Conservation (phyloP, 1,140 invertebrate genomes). For the Formica exsecta region DNA sequence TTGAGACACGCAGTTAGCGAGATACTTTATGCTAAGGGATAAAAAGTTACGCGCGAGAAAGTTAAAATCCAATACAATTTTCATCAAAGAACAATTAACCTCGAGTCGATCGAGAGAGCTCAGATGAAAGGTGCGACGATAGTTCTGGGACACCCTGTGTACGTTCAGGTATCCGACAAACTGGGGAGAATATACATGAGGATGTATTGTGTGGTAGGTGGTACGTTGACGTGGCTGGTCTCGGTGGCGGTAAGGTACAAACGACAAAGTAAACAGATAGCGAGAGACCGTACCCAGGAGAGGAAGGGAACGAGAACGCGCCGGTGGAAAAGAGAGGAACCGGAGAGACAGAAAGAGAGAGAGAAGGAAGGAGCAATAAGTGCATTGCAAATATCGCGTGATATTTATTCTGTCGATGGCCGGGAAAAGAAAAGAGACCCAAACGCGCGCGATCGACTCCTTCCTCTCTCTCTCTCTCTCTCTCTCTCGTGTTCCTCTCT, state of each 20-base stretch:
- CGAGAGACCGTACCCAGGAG: constrained; percentile 29
- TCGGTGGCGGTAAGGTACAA: constrained; percentile 58
- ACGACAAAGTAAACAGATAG: constrained; percentile 45
- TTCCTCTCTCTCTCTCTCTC: not conserved
- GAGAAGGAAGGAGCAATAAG: constrained; percentile 42
- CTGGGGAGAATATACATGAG: constrained; percentile 25
- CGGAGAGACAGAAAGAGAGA: not conserved
- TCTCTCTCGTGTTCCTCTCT: constrained; percentile 34
- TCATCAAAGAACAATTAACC: not conserved
- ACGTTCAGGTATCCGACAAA: constrained; percentile 5
- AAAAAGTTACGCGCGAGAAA: not conserved
- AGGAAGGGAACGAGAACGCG: constrained; percentile 5
- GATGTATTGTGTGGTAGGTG: constrained; percentile 32
- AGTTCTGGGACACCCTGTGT: not conserved
- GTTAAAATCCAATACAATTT: not conserved
- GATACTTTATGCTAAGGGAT: not conserved
- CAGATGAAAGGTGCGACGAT: not conserved
- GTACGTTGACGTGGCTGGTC: constrained; percentile 46
- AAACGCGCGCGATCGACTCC: constrained; percentile 61
- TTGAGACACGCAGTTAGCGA: not conserved
- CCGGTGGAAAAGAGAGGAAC: constrained; percentile 2
- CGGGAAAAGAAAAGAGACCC: constrained; percentile 45
- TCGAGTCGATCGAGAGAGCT: not conserved
- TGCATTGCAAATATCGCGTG: constrained; percentile 73
- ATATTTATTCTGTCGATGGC: constrained; percentile 71